A percentile compares a stretch with the other conserved stretches of the same genome.
phyloP scores from a whole-genome alignment of 2,113 vertebrate species.

The Neolamprologus toae region DNA sequence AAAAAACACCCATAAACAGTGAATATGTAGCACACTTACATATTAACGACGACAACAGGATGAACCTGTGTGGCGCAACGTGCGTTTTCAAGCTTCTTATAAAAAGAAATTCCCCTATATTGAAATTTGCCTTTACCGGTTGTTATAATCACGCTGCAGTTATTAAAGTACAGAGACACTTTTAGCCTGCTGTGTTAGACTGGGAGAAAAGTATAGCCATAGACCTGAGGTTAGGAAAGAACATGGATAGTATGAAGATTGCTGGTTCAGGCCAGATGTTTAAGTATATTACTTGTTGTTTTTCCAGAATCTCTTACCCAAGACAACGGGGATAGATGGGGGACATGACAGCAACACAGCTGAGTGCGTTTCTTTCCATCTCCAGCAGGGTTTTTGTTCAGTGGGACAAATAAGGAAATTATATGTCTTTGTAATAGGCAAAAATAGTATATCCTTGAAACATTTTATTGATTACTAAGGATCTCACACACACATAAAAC shows the following conservation, averaged over 20 bases:
- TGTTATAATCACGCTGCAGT: neutral
- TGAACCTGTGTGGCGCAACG: conserved; percentile 28
- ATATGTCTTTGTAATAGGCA: neutral
- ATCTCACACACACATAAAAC: neutral
- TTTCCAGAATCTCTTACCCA: neutral
- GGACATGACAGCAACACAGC: neutral
- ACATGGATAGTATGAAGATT: neutral
- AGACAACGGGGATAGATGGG: neutral
- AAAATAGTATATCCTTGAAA: neutral
- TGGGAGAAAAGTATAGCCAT: neutral
- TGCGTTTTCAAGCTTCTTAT: neutral
- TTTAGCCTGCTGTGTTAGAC: neutral
- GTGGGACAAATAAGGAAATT: neutral
- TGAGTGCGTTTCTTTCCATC: neutral
- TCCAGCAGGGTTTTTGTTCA: neutral
- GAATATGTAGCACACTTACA: conserved; percentile 43
- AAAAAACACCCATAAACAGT: conserved; percentile 44
- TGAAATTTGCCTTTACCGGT: conserved; percentile 30
- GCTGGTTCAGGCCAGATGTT: neutral
- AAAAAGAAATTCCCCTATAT: neutral
- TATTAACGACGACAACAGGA: conserved; percentile 24
- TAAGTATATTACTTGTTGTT: neutral
- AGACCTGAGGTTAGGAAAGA: neutral
- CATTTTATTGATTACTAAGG: neutral
- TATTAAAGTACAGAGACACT: neutral